Evolutionary conservation across 2,888 invertebrate species (phyloP).

Genomic region (Eretmocerus hayati): DNA sequence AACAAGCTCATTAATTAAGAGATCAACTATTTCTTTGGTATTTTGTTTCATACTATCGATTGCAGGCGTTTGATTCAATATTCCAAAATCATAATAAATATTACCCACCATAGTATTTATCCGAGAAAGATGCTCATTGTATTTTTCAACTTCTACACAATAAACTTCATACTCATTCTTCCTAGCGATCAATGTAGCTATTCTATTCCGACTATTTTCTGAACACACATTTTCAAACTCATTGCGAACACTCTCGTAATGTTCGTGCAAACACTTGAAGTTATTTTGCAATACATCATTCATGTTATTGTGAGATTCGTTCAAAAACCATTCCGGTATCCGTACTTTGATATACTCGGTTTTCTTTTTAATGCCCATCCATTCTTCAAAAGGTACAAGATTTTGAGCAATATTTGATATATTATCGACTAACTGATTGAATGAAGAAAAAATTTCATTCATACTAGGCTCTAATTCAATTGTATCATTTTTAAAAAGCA

Average conservation of each 20-base stretch:
- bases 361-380: slow-evolving; percentile 38
- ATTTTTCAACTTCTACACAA: slow-evolving; percentile 29
- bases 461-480: slow-evolving; percentile 53
- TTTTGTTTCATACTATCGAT: slow-evolving; percentile 30
- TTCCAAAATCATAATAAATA: slow-evolving; percentile 34
- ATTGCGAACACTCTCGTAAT: slow-evolving; percentile 25
- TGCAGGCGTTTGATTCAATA: slow-evolving; percentile 31
- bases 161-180: slow-evolving; percentile 29
- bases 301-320: slow-evolving; percentile 30
- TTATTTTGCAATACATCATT: slow-evolving; percentile 26
- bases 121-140: slow-evolving; percentile 28
- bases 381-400: slow-evolving; percentile 55
- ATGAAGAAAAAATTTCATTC: slow-evolving; percentile 52
- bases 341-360: slow-evolving; percentile 52
- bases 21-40: slow-evolving; percentile 26
- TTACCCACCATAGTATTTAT: slow-evolving; percentile 31
- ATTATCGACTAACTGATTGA: slow-evolving; percentile 53
- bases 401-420: slow-evolving; percentile 54
- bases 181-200: slow-evolving; percentile 21
- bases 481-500: slow-evolving; percentile 52
- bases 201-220: slow-evolving; percentile 20
- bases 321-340: slow-evolving; percentile 53
- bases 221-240: slow-evolving; percentile 32
- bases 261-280: slow-evolving; percentile 28
- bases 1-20: slow-evolving; percentile 31